Percentiles rank a stretch among this genome's conserved stretches.
phyloP scores from a whole-genome alignment of 1,140 invertebrate species.

The Phthorimaea operculella region DNA sequence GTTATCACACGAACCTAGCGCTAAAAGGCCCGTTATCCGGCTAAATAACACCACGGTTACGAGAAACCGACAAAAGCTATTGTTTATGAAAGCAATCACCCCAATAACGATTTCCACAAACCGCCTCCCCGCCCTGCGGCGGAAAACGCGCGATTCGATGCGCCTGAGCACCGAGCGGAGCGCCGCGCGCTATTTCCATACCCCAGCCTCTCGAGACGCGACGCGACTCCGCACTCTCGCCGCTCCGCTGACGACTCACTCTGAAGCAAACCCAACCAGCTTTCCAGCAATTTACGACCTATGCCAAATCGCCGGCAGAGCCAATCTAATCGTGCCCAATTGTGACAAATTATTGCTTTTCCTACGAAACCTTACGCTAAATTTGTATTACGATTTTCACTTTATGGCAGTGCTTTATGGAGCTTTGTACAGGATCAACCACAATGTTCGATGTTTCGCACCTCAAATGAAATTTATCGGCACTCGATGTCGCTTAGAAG shows the following conservation, averaged over 20 bases:
- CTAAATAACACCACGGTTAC: slow-evolving; percentile 45
- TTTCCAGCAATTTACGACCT: slow-evolving; percentile 55
- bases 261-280: slow-evolving; percentile 26
- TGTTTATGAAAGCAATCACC: slow-evolving; percentile 67
- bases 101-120: slow-evolving; percentile 66
- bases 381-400: slow-evolving; percentile 55
- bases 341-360: slow-evolving; percentile 66
- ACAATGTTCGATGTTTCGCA: slow-evolving; percentile 61
- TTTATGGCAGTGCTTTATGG: slow-evolving; percentile 45
- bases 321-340: slow-evolving; percentile 65
- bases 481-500: slow-evolving; percentile 59
- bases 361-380: slow-evolving; percentile 60
- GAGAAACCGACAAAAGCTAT: slow-evolving; percentile 58
- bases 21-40: slow-evolving; percentile 37
- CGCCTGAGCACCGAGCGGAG: slow-evolving; percentile 40
- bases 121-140: slow-evolving; percentile 38
- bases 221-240: slow-evolving; percentile 10
- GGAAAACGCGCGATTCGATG: slow-evolving; percentile 63
- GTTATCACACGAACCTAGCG: slow-evolving; percentile 35
- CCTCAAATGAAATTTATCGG: slow-evolving; percentile 54
- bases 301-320: slow-evolving; percentile 61
- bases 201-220: slow-evolving; percentile 22
- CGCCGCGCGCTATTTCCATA: slow-evolving; percentile 45
- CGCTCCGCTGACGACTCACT: slow-evolving; percentile 23
- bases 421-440: slow-evolving; percentile 32